These are phyloP conservation scores for Muscicapa comitata DNA, from an alignment of 2,797 vertebrate species.

Conservation along the genomic window DNA sequence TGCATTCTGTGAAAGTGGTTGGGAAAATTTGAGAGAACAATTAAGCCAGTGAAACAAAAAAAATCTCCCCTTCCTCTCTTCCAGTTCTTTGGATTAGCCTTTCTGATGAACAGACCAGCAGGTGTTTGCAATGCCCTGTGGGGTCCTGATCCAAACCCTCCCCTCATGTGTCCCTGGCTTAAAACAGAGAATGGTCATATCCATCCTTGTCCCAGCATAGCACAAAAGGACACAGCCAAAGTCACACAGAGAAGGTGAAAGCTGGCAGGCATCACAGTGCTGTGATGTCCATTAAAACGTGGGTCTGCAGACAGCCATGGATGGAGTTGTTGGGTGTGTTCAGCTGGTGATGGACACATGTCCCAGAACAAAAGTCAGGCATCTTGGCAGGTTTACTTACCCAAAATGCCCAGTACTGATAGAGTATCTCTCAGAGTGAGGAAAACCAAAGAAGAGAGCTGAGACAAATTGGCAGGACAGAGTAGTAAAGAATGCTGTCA, in stretches of 20 bases:
- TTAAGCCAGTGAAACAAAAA: background rate
- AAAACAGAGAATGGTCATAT: background rate
- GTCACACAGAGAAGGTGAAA: background rate
- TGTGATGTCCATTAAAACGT: background rate
- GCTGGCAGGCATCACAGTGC: background rate
- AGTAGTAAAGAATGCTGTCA: background rate
- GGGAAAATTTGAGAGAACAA: background rate
- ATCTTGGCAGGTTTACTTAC: background rate
- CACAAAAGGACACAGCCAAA: background rate
- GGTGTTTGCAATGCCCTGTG: background rate
- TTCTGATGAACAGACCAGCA: background rate
- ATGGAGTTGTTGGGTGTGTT: background rate
- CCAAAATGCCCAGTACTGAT: background rate
- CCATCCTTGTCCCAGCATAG: background rate
- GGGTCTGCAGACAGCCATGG: background rate
- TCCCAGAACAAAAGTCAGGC: background rate
- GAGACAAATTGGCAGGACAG: background rate
- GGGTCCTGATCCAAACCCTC: background rate
- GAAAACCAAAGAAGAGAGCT: background rate
- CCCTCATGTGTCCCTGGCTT: background rate
- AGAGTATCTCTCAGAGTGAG: background rate
- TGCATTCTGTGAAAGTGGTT: background rate
- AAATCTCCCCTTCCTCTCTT: background rate
- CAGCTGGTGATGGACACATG: rapidly evolving
- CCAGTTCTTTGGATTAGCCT: background rate